A percentile compares a stretch with the other conserved stretches of the same genome.
Evolutionary conservation across 2,888 invertebrate genomes (phyloP).

Genomic region (Rhagonycha lutea): DNA sequence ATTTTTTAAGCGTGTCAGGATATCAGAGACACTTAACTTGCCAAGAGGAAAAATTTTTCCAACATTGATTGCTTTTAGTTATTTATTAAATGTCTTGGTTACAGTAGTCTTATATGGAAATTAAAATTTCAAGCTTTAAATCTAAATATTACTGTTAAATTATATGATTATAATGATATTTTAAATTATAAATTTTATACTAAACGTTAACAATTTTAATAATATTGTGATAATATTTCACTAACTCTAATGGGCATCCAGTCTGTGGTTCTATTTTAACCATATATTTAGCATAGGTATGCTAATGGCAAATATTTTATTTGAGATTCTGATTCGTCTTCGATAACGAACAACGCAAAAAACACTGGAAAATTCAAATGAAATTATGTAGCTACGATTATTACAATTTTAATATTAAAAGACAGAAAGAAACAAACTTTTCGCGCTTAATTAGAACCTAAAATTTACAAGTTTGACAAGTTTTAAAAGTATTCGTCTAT

Average conservation of each 20-base stretch:
- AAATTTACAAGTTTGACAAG: constrained; percentile 11
- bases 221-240: not conserved
- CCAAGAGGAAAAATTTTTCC: not conserved
- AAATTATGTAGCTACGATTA: not conserved
- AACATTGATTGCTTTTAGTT: not conserved
- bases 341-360: not conserved
- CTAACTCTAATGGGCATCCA: not conserved
- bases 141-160: not conserved
- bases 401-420: not conserved
- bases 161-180: not conserved
- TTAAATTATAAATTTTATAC: not conserved
- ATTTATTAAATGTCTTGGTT: not conserved
- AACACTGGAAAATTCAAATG: not conserved
- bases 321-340: not conserved
- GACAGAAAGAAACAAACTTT: not conserved
- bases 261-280: too few relatives aligned
- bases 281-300: too few relatives aligned
- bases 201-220: not conserved
- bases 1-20: not conserved
- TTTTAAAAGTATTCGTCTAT: constrained; percentile 14
- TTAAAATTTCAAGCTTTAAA: not conserved
- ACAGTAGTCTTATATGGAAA: not conserved
- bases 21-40: not conserved
- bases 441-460: not conserved
- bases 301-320: too few relatives aligned